Conservation (phyloP, 2,113 vertebrate species). For the Dunckerocampus dactyliophorus region DNA sequence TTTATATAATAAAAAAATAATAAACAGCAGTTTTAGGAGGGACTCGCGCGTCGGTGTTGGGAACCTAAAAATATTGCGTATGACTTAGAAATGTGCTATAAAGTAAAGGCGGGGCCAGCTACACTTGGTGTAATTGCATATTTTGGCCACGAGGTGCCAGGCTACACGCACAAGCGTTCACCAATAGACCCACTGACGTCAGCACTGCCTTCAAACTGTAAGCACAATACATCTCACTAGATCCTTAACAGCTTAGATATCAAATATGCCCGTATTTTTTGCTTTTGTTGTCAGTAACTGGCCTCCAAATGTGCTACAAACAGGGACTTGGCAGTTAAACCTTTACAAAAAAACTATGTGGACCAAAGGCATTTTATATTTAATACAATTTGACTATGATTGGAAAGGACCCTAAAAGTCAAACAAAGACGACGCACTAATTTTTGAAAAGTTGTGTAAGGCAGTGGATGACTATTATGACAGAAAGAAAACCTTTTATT, state of each 20-base stretch:
- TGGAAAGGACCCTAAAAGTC: not conserved
- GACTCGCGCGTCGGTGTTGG: too few relatives aligned
- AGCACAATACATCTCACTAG: not conserved
- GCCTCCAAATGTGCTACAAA: too few relatives aligned
- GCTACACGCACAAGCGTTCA: slow-evolving; percentile 24
- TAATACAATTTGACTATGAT: not conserved
- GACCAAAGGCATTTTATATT: too few relatives aligned
- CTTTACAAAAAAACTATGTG: too few relatives aligned
- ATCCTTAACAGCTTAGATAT: not conserved
- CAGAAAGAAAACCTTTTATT: too few relatives aligned
- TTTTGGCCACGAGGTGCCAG: slow-evolving; percentile 56
- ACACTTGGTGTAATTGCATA: not conserved
- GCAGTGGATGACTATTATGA: not conserved
- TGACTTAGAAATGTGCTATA: not conserved
- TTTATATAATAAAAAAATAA: too few relatives aligned
- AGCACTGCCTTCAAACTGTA: not conserved
- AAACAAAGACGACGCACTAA: not conserved
- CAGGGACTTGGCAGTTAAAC: too few relatives aligned
- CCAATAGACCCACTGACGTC: not conserved
- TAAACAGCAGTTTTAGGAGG: not conserved
- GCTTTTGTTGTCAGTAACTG: too few relatives aligned
- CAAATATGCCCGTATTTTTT: not conserved
- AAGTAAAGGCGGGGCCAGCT: not conserved
- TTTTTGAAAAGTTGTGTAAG: not conserved
- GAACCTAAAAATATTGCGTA: not conserved